Evolutionary conservation across 2,113 vertebrate species (phyloP).

Genomic region (Lycaon pictus): DNA sequence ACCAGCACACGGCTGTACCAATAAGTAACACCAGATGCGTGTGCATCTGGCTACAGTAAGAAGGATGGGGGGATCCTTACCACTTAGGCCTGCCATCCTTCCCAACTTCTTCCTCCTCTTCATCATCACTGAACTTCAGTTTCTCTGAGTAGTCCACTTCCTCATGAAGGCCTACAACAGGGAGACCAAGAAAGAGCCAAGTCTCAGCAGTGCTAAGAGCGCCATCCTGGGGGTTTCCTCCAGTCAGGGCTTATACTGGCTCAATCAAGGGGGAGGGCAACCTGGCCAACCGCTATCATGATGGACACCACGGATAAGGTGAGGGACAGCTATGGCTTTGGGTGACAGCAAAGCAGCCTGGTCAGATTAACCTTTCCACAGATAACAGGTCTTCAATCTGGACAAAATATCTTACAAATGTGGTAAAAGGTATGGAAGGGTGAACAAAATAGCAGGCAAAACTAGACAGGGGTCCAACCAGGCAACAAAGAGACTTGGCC

Average conservation of each 20-base stretch:
- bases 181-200: not conserved
- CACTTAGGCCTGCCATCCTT: slow-evolving; percentile 93
- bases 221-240: fast-evolving
- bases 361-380: not conserved
- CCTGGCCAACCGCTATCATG: not conserved
- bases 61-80: slow-evolving; percentile 82
- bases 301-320: not conserved
- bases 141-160: slow-evolving; percentile 99
- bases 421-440: not conserved
- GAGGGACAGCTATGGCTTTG: not conserved
- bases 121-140: slow-evolving; percentile 98
- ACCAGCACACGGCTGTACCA: fast-evolving
- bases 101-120: slow-evolving; percentile 96
- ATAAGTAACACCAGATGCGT: fast-evolving
- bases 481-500: fast-evolving
- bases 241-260: fast-evolving
- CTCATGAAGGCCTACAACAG: slow-evolving; percentile 93
- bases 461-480: fast-evolving
- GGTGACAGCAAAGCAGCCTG: fast-evolving
- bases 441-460: not conserved
- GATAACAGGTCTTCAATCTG: not conserved
- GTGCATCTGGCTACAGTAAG: no score
- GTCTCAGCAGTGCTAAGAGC: fast-evolving
- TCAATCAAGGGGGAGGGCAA: not conserved
- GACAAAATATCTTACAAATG: not conserved